Evolutionary conservation across 2,797 vertebrate genomes (phyloP), one percentile per base, ranked within the genome.

Genomic region (Fundulus diaphanus): DNA sequence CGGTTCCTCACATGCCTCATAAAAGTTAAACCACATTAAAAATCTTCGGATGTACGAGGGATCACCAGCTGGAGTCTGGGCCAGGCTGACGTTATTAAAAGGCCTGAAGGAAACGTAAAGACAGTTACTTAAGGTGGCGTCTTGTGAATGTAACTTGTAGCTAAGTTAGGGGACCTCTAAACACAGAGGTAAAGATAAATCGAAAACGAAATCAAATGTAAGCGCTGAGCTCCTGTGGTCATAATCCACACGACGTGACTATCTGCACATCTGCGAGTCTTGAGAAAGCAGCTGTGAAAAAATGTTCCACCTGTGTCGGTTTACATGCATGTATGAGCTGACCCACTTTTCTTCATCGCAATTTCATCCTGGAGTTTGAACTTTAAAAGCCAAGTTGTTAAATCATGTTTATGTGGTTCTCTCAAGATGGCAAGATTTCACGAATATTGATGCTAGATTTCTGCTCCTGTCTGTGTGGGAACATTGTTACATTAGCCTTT

Each of bases 21-120:
- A 59, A 67, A 65, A 37, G 48, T 54, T 68, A 48, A 74, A 44
- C 37, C 73, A 31, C 7, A n/a, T 7, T 20, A 57, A 67, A n/a
- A 70, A 46, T 76, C 42, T 44, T 18, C 63, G 65, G 37, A 33
- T 37, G 7, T 22, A 37, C 59, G 37, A 20, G 29, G 31, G 22
- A 35, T 20, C 15, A 54, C 15, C 40, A 29, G 35, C 29, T 5
- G 18, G 33, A 40, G 11, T 18, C 9, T 3, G 48, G 52, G 33
- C 13, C 6, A 2, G 16, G 51, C 51, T 16, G n/a, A 35, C 27
- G 69, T 40, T 70, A 35, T 33, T n/a, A 15, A 42, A 70, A 42
- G 35, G 22, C 37, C 9, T 35, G 7, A 22, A 61, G 57, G 13
- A 20, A 40, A 65, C 22, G 2, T n/a, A 22, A 67, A 29, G 20